phyloP scores from a whole-genome alignment of 2,888 invertebrate genomes.

The Xylocampa areola region DNA sequence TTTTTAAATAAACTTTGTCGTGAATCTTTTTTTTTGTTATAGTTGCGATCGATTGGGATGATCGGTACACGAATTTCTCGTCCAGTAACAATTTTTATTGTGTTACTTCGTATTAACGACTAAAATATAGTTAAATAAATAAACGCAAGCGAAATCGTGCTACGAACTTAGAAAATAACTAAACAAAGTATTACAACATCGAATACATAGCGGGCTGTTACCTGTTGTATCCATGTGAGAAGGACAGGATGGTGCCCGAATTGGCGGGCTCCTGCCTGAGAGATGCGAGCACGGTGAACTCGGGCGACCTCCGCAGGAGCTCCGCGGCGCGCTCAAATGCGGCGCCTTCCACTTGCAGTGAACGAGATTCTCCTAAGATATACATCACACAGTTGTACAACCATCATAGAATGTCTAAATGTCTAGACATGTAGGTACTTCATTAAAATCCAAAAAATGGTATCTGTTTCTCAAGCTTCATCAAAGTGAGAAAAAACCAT shows the following conservation, averaged over 20 bases:
- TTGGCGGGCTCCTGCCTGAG: conserved; percentile 94
- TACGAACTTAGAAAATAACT: conserved; percentile 25
- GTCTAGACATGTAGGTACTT: too few relatives aligned
- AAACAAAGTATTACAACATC: conserved; percentile 40
- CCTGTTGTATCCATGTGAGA: conserved; percentile 95
- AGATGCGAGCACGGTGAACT: conserved; percentile 94
- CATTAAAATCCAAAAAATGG: too few relatives aligned
- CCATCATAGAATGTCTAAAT: neutral
- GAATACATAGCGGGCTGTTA: conserved; percentile 65
- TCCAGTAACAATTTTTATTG: neutral
- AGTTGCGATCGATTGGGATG: neutral
- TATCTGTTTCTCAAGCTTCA: too few relatives aligned
- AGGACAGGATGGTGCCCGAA: conserved; percentile 95
- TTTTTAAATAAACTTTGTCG: neutral
- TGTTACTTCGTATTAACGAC: conserved; percentile 23
- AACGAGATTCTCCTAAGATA: conserved; percentile 92
- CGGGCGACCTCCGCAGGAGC: conserved; percentile 92
- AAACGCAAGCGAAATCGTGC: conserved; percentile 48
- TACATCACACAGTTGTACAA: conserved; percentile 11
- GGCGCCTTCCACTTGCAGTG: conserved; percentile 92
- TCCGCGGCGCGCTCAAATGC: conserved; percentile 92
- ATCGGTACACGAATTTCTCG: neutral
- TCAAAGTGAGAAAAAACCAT: too few relatives aligned
- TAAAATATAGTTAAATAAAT: conserved; percentile 28
- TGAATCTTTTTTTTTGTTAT: too few relatives aligned